Evolutionary conservation across 2,888 invertebrate species (phyloP).

Genomic region (Ethmia dodecea): DNA sequence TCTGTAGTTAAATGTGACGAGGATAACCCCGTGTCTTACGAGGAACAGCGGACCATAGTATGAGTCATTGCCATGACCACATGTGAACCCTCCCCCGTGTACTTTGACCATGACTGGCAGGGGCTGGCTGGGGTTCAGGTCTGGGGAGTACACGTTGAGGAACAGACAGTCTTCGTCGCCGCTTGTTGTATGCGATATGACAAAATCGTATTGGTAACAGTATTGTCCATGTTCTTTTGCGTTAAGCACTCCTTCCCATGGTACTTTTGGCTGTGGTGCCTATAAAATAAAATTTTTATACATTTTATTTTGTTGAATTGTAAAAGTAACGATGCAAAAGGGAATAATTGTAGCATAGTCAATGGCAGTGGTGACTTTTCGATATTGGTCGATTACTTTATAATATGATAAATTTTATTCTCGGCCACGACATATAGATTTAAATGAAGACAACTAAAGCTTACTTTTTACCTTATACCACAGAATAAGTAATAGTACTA

Average conservation of each 20-base stretch:
- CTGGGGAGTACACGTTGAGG: slow-evolving; percentile 43
- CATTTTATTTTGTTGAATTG: no score
- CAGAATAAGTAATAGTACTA: no score
- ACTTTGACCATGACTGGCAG: slow-evolving; percentile 44
- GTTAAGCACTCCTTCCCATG: slow-evolving; percentile 49
- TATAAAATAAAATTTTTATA: slow-evolving; percentile 23
- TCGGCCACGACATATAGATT: no score
- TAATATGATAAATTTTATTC: no score
- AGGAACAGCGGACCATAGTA: slow-evolving; percentile 35
- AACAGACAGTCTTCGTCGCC: slow-evolving; percentile 50
- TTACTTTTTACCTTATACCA: no score
- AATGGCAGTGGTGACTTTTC: no score
- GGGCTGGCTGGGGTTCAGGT: slow-evolving; percentile 23
- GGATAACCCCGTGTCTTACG: slow-evolving; percentile 28
- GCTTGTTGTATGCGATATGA: slow-evolving; percentile 13
- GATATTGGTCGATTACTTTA: no score
- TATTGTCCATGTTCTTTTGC: slow-evolving; percentile 46
- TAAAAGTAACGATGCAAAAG: no score
- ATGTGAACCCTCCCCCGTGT: slow-evolving; percentile 31
- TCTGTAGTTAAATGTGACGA: slow-evolving; percentile 40
- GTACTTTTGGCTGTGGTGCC: slow-evolving; percentile 45
- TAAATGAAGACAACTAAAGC: no score
- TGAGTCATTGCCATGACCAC: slow-evolving; percentile 32
- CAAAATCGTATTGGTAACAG: slow-evolving; percentile 36
- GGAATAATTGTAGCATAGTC: no score